Evolutionary conservation across 2,797 vertebrate species (phyloP).

Genomic region (Brachyalestes nurse): DNA sequence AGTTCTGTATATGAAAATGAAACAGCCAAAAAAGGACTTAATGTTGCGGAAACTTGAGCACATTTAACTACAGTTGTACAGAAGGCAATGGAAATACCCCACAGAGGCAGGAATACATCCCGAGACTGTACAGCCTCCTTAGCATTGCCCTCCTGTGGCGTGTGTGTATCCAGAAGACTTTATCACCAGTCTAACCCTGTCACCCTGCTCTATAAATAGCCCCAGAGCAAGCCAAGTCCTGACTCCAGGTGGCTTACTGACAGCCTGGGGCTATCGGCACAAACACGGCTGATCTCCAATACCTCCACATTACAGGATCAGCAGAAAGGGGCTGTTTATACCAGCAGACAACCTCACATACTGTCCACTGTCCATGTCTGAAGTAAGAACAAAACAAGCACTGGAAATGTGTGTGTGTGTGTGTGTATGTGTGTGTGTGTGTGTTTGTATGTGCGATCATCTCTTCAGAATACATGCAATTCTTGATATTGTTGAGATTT

Average conservation of each 20-base stretch:
- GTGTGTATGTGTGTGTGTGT: too few relatives aligned
- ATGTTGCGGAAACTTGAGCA: background rate
- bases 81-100: background rate
- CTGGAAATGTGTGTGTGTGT: too few relatives aligned
- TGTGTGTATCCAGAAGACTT: slow-evolving; percentile 29
- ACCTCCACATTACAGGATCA: slow-evolving; percentile 7
- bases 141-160: slow-evolving; percentile 24
- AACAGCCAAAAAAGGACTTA: background rate
- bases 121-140: slow-evolving; percentile 20
- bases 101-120: background rate
- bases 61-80: background rate
- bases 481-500: too few relatives aligned
- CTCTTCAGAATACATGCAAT: too few relatives aligned
- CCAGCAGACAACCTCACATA: background rate
- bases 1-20: background rate
- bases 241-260: slow-evolving; percentile 41
- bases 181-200: slow-evolving; percentile 34
- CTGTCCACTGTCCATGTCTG: background rate
- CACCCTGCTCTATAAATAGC: slow-evolving; percentile 52
- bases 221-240: slow-evolving; percentile 30
- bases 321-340: background rate
- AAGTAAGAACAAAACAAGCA: background rate
- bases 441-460: too few relatives aligned
- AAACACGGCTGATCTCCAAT: slow-evolving; percentile 22
- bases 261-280: slow-evolving; percentile 1